These are phyloP conservation scores for Branchellion lobata DNA, from an alignment of 2,888 invertebrate genomes.

Conservation along the genomic window DNA sequence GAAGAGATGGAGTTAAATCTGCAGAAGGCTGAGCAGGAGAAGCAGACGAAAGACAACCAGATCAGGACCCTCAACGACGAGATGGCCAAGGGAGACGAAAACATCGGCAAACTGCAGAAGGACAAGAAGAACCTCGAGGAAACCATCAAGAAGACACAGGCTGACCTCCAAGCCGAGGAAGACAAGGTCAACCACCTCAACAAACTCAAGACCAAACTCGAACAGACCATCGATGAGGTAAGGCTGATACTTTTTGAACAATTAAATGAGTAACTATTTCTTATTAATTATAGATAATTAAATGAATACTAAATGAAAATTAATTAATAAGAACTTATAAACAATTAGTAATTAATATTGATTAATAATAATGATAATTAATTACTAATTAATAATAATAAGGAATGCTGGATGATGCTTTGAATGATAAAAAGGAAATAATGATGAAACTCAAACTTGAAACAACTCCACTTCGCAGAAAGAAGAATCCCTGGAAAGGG, in stretches of 20 bases:
- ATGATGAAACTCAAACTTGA: not conserved
- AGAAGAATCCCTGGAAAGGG: conserved; percentile 96
- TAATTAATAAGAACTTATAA: not conserved
- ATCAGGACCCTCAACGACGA: conserved; percentile 81
- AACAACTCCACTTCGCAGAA: conserved; percentile 64
- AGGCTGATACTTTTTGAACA: conserved; percentile 20
- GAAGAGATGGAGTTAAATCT: conserved; percentile 91
- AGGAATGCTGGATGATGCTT: no score
- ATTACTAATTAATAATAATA: no score
- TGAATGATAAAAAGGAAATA: no score
- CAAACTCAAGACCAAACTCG: conserved; percentile 98
- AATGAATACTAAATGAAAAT: not conserved
- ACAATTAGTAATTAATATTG: not conserved
- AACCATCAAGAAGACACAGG: conserved; percentile 62
- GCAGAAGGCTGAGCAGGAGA: conserved; percentile 92
- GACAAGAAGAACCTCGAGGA: conserved; percentile 98
- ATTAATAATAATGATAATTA: no score
- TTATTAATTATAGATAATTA: not conserved
- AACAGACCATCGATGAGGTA: conserved; percentile 90
- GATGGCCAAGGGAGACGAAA: conserved; percentile 96
- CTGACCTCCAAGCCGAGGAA: conserved; percentile 77
- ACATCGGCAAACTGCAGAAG: conserved; percentile 98
- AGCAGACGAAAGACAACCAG: conserved; percentile 96
- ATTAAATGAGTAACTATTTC: not conserved
- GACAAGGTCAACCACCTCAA: conserved; percentile 99